These are phyloP conservation scores for Sorex fumeus DNA, from an alignment of 2,113 vertebrate genomes.

Conservation along the genomic window DNA sequence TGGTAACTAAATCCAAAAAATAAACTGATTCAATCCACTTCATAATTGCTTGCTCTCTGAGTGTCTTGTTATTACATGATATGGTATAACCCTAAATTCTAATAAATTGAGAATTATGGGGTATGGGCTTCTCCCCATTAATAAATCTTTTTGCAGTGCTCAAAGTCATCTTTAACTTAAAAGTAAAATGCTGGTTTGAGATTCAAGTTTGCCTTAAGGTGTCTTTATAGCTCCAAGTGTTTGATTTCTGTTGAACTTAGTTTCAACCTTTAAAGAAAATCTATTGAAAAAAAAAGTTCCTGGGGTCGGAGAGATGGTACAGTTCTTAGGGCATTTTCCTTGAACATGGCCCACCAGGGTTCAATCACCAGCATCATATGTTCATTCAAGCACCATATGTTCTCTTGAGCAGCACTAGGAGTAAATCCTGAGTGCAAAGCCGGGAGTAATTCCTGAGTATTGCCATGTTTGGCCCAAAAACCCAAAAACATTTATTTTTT, in stretches of 20 bases:
- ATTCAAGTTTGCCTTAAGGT: conserved; percentile 56
- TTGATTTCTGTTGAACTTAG: conserved; percentile 65
- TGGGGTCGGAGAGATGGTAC: too few species aligned
- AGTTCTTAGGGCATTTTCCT: too few species aligned
- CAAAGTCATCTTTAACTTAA: neutral
- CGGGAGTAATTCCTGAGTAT: too few species aligned
- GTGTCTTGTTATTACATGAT: neutral
- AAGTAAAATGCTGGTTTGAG: conserved; percentile 12
- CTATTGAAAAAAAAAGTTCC: neutral
- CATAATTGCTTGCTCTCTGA: neutral
- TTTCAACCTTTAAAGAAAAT: conserved; percentile 64
- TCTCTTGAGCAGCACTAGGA: too few species aligned
- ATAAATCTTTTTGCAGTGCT: neutral
- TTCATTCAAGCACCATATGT: too few species aligned
- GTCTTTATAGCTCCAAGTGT: conserved; percentile 27
- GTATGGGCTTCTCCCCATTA: neutral
- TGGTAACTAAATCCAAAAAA: neutral
- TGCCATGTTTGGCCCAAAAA: too few species aligned
- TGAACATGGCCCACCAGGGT: too few species aligned
- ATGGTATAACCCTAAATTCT: neutral
- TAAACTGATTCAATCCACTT: neutral
- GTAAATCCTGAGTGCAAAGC: too few species aligned
- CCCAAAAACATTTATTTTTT: too few species aligned
- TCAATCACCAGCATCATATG: too few species aligned
- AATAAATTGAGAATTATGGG: neutral